These are phyloP conservation scores for Chiridota heheva DNA, from an alignment of 35 echinoderm and acorn worm genomes.

Conservation along the genomic window DNA sequence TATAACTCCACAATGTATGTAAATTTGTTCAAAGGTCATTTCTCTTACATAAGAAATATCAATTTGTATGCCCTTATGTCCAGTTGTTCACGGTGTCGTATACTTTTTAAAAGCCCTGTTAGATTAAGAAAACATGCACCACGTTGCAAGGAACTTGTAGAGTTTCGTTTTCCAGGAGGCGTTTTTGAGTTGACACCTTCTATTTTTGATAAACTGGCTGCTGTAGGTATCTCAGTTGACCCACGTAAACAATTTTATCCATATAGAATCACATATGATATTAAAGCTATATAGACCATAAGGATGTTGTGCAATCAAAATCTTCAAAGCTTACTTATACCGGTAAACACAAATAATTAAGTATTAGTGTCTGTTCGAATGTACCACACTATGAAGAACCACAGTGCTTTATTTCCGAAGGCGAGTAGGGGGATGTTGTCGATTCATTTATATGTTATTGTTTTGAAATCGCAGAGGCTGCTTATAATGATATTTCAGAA, in stretches of 20 bases:
- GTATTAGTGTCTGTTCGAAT: constrained; percentile 18
- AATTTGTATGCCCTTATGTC: too few species aligned
- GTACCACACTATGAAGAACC: not conserved
- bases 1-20: too few species aligned
- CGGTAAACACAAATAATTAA: constrained; percentile 1
- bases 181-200: constrained; percentile 14
- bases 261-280: constrained; percentile 17
- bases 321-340: not conserved
- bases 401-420: constrained; percentile 23
- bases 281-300: constrained; percentile 11
- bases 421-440: not conserved
- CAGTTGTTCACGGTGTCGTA: too few species aligned
- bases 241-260: not conserved
- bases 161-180: too few species aligned
- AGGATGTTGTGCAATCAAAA: not conserved
- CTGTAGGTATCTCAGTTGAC: not conserved
- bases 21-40: too few species aligned
- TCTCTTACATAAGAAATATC: too few species aligned
- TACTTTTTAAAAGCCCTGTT: too few species aligned
- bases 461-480: not conserved
- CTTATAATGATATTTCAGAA: not conserved
- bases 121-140: too few species aligned
- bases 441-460: constrained; percentile 7
- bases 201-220: constrained; percentile 13
- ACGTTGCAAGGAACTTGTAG: too few species aligned